Conservation (phyloP, 64 coral and sea anemone species). For the Actinia tenebrosa region DNA sequence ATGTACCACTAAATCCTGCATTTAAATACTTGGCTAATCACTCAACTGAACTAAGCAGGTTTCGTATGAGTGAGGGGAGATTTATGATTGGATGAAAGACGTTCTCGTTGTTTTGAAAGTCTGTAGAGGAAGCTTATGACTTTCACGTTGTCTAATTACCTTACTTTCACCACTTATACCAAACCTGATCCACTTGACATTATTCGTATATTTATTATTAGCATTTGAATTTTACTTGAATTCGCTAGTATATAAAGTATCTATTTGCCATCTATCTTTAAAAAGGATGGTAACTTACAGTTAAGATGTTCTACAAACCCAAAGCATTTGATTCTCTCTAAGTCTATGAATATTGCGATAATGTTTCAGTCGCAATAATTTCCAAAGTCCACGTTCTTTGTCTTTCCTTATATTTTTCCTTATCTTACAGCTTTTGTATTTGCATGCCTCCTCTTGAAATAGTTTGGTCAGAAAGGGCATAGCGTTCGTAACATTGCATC, state of each 20-base stretch:
- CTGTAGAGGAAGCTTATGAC: background rate
- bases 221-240: background rate
- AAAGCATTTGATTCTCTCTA: too few relatives aligned
- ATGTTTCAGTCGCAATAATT: too few relatives aligned
- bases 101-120: background rate
- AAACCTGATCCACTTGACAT: background rate
- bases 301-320: too few relatives aligned
- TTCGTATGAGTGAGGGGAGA: background rate
- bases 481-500: background rate
- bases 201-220: conserved; percentile 5
- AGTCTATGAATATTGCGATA: too few relatives aligned
- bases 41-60: background rate
- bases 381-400: too few relatives aligned
- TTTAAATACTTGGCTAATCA: too few relatives aligned
- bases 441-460: background rate
- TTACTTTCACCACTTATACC: background rate
- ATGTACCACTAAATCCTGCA: conserved; percentile 51
- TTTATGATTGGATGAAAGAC: background rate
- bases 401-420: too few relatives aligned
- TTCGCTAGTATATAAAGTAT: background rate
- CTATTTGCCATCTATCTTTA: too few relatives aligned
- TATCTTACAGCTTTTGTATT: background rate
- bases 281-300: too few relatives aligned
- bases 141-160: background rate
- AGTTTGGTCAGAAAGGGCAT: background rate